A percentile compares a stretch with the other conserved stretches of the same genome.
These are phyloP conservation scores for Cephalopachus bancanus DNA, from an alignment of 2,797 vertebrate genomes.

Conservation along the genomic window DNA sequence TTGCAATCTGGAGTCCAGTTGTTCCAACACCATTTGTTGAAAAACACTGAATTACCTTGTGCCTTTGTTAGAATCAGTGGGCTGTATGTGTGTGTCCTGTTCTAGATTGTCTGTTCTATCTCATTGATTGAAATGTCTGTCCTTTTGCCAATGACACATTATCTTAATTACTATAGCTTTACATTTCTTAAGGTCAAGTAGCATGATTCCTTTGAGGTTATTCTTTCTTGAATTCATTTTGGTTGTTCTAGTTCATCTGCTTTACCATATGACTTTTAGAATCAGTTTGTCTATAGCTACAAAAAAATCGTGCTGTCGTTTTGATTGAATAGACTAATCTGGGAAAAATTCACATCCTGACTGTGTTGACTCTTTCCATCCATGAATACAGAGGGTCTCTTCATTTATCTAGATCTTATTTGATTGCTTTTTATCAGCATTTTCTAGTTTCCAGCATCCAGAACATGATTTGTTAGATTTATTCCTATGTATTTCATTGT, in stretches of 20 bases:
- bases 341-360: not conserved
- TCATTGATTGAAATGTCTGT: not conserved
- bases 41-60: not conserved
- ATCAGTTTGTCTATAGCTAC: not conserved
- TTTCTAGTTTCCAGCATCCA: conserved; percentile 30
- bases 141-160: not conserved
- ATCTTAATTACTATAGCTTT: not conserved
- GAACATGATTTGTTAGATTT: not conserved
- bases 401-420: not conserved
- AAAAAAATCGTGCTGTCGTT: not conserved
- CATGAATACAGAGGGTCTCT: not conserved
- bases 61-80: not conserved
- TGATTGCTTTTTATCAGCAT: not conserved
- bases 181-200: not conserved
- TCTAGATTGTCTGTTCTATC: not conserved
- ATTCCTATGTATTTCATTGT: not conserved
- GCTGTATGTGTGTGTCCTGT: not conserved
- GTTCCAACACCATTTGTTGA: not conserved
- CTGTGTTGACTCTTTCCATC: not conserved
- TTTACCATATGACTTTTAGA: not conserved
- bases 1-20: conserved; percentile 22
- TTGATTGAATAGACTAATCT: conserved; percentile 14
- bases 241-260: not conserved
- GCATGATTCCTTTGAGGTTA: not conserved
- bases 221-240: not conserved